Evolutionary conservation across 1,140 invertebrate genomes (phyloP), one percentile per base, ranked within the genome.

Genomic region (Asbolus verrucosus): DNA sequence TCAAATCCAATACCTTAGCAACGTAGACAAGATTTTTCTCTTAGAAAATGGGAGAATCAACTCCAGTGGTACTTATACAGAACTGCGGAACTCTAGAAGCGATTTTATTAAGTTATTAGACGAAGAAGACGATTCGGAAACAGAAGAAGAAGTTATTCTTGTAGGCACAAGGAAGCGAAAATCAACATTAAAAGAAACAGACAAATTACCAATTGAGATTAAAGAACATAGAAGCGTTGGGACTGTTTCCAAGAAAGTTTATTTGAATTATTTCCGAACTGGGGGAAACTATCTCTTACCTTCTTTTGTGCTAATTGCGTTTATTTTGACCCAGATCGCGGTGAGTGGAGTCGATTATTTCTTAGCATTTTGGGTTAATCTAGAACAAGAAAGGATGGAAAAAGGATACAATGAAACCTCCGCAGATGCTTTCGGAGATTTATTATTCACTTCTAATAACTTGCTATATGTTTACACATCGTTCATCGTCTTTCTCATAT

Each of bases 1-100:
- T 82, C 94, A 95, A 80, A 80, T 96, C 65, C 93, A 95, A 77
- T 94, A 92, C 75, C 82, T 96, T 4, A 88, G 89, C 75, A 85
- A 87, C 38, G 93, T 92, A 2, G 89, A 94, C 76, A 75, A 86
- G 79, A 87, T 85, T 82, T 86, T 86, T 72, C 87, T 83, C 33
- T 77, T 88, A 70, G 86, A 87, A 50, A 86, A 89, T 75, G 88
- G 88, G 1, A 72, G 81, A 15, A 80, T 89, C 67, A 82, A 86
- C 6, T 85, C 84, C 1, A 83, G 83, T 15, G 89, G 89, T 9
- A 86, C 85, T 18, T 89, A 87, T 70, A 84, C 85, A 11, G 85
- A 87, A 1, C 77, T 90, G 8, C 84, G 86, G 72, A 84, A 83
- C 1, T 80, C 76, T 27, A n/a, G 30, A 9, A 11, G 11, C 0